These are phyloP conservation scores for Lontra canadensis DNA, from an alignment of 2,113 vertebrate genomes.

Conservation along the genomic window DNA sequence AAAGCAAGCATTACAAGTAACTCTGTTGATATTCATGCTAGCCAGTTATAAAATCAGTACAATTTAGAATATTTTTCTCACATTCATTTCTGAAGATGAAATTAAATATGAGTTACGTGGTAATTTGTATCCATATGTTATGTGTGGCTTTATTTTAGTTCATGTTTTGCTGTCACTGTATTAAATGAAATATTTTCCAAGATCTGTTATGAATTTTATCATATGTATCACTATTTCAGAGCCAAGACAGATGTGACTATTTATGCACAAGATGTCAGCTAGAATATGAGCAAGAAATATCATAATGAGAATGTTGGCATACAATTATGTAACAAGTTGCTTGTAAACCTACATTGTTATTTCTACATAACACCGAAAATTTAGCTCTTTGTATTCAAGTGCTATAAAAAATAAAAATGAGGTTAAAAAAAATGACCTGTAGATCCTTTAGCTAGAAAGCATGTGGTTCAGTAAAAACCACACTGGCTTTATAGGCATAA, in stretches of 20 bases:
- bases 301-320: conserved; percentile 62
- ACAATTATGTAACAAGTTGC: conserved; percentile 45
- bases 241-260: conserved; percentile 74
- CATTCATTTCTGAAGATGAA: neutral
- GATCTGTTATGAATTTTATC: conserved; percentile 62
- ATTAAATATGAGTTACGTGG: conserved; percentile 46
- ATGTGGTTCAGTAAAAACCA: neutral
- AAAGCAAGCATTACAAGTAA: neutral
- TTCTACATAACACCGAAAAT: neutral
- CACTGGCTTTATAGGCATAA: neutral
- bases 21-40: neutral
- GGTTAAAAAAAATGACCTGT: neutral
- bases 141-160: conserved; percentile 51
- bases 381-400: conserved; percentile 10
- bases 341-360: conserved; percentile 46
- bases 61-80: conserved; percentile 6
- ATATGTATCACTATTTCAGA: conserved; percentile 53
- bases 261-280: conserved; percentile 66
- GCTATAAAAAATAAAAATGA: conserved; percentile 20
- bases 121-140: conserved; percentile 43
- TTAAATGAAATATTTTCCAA: conserved; percentile 65
- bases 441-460: neutral
- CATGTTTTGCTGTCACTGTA: conserved; percentile 58
- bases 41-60: neutral
- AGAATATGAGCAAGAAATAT: conserved; percentile 66